Percentiles rank a stretch among this genome's conserved stretches.
These are phyloP conservation scores for Ischnura elegans DNA, from an alignment of 2,888 invertebrate species.

Conservation along the genomic window DNA sequence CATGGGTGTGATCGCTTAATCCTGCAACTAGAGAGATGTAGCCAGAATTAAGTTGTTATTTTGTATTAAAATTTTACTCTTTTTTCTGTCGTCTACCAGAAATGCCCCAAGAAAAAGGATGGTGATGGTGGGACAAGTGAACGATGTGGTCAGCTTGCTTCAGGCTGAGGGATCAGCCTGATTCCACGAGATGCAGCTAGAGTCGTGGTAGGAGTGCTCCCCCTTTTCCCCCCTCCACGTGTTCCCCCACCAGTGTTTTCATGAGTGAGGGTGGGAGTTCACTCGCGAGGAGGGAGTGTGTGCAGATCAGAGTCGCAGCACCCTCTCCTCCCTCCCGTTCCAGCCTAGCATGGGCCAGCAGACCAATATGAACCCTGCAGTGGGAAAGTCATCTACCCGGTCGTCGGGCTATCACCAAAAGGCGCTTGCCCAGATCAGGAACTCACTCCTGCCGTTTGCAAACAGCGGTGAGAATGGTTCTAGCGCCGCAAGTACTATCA, in stretches of 20 bases:
- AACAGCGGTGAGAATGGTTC: slow-evolving; percentile 85
- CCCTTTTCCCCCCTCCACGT: not conserved
- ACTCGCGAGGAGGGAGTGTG: slow-evolving; percentile 45
- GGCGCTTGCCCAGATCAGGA: slow-evolving; percentile 92
- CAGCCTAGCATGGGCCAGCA: slow-evolving; percentile 80
- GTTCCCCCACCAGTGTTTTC: slow-evolving; percentile 27
- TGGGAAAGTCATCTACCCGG: slow-evolving; percentile 83
- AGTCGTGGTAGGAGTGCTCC: not conserved
- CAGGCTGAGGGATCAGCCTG: not conserved
- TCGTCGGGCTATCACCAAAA: slow-evolving; percentile 88
- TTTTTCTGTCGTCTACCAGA: not conserved
- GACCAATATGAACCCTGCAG: slow-evolving; percentile 80
- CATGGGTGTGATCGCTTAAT: not conserved
- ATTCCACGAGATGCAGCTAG: not conserved
- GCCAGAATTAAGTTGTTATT: not conserved
- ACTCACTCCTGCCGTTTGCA: slow-evolving; percentile 89
- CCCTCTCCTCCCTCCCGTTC: slow-evolving; percentile 62
- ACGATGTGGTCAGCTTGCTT: slow-evolving; percentile 9
- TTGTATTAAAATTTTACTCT: not conserved
- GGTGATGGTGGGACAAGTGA: slow-evolving; percentile 21
- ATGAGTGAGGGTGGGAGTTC: slow-evolving; percentile 58
- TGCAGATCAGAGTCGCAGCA: slow-evolving; percentile 37
- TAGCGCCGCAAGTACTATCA: slow-evolving; percentile 88
- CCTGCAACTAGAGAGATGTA: slow-evolving; percentile 18
- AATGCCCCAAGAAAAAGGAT: not conserved